phyloP scores from a whole-genome alignment of 2,113 vertebrate species.

The Malurus alboscapulatus region DNA sequence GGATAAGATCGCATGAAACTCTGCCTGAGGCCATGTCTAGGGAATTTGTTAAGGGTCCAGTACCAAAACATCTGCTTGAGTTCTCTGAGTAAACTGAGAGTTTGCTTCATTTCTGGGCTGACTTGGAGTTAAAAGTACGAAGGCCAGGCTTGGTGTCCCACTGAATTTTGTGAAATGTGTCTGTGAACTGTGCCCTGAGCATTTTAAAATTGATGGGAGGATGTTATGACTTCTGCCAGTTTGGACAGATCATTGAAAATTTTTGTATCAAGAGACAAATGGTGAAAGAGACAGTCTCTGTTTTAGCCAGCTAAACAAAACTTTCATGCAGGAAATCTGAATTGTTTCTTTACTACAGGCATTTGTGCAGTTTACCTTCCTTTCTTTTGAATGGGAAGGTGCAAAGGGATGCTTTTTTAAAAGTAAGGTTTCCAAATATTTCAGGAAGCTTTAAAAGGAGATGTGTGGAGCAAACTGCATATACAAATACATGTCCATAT shows the following conservation, averaged over 20 bases:
- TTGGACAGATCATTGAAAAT: background rate
- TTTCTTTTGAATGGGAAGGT: background rate
- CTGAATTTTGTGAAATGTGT: background rate
- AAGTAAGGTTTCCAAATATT: background rate
- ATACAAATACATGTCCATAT: background rate
- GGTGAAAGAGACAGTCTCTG: background rate
- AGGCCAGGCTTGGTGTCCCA: background rate
- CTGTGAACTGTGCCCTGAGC: background rate
- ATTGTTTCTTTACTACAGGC: background rate
- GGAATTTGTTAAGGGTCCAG: background rate
- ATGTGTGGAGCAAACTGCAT: background rate
- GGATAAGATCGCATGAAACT: background rate
- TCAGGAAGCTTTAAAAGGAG: background rate
- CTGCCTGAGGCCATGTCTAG: background rate
- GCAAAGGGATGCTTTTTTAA: background rate
- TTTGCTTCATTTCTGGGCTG: background rate
- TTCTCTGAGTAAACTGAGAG: background rate
- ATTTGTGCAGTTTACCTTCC: background rate
- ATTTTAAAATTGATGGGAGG: background rate
- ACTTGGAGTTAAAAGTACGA: background rate
- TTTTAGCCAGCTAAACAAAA: background rate
- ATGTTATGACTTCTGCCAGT: background rate
- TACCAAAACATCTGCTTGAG: background rate
- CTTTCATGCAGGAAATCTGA: background rate
- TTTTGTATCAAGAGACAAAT: background rate